Base-by-base conservation (phyloP, 2,113 vertebrate genomes). In the Sceloporus tristichus region DNA sequence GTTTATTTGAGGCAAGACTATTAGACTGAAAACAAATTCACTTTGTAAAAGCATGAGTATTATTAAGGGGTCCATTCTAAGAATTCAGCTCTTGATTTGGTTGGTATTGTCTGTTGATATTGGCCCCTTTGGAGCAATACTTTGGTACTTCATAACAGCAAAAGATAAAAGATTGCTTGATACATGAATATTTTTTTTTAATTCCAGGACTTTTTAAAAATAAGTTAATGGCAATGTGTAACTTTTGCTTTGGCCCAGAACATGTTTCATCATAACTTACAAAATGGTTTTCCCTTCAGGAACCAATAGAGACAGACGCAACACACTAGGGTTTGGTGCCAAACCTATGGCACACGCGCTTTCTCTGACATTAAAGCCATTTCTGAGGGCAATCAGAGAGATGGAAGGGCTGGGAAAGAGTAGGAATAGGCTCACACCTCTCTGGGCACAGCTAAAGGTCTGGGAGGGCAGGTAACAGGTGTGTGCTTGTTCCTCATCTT, bases 1-100 rank as follows among this genome's bases (percentile, higher is more conserved):
- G 40, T 48, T 29, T n/a, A 87, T 95, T 95, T 91, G 90, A 92
- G 88, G 21, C 4, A 59, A 66, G 38, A 23, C n/a, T 1, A 70
- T 85, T 83, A 90, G 82, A 87, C 87, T 85, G 0, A 73, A 89
- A 54, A 68, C 13, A 9, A 65, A n/a, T 74, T 54, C 0, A 65
- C 82, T 2, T 73, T n/a, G n/a, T 71, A n/a, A 86, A 42, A n/a
- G 9, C 25, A 42, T 62, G 11, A 27, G 5, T 16, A 66, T 21
- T 66, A 0, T 62, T 85, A 65, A 65, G 29, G 73, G 27, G 27
- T 75, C 3, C 16, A 6, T 42, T 74, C 9, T 3, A 3, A 81
- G 85, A 59, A 25, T 75, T 68, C 23, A 87, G 88, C 78, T 92
- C 85, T 34, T 87, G 2, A 87, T 75, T 83, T 73, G 85, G 14